These are phyloP conservation scores for Molossus alvarezi DNA, from an alignment of 2,797 vertebrate species.

Conservation along the genomic window DNA sequence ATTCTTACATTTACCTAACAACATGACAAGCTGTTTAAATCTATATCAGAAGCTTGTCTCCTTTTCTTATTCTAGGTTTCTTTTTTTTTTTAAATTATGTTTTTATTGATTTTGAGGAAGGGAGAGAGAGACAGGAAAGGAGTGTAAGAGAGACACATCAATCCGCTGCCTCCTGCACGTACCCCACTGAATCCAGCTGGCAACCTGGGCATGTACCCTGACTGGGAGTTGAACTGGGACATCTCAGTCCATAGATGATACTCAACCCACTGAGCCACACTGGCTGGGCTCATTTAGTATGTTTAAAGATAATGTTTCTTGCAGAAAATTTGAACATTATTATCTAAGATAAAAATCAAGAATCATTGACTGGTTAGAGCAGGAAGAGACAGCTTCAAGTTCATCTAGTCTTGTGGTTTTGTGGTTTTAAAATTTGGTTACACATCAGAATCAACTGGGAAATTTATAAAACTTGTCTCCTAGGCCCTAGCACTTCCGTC, in stretches of 20 bases:
- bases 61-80: not conserved
- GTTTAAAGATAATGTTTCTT: not conserved
- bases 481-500: not conserved
- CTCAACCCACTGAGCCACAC: too few relatives aligned
- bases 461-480: not conserved
- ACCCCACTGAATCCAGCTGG: too few relatives aligned
- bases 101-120: too few relatives aligned
- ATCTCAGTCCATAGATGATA: too few relatives aligned
- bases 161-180: too few relatives aligned
- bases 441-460: not conserved
- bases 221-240: too few relatives aligned
- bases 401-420: not conserved
- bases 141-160: too few relatives aligned
- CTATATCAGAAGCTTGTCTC: not conserved
- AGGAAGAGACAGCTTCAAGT: slow-evolving; percentile 28
- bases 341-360: not conserved
- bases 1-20: not conserved
- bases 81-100: not conserved
- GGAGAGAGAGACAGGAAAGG: too few relatives aligned
- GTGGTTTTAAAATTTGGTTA: slow-evolving; percentile 4
- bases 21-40: not conserved
- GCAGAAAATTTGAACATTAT: not conserved
- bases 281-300: not conserved
- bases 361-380: slow-evolving; percentile 1
- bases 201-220: too few relatives aligned